phyloP scores from a whole-genome alignment of 1,140 invertebrate genomes.

The Dendroctonus valens region DNA sequence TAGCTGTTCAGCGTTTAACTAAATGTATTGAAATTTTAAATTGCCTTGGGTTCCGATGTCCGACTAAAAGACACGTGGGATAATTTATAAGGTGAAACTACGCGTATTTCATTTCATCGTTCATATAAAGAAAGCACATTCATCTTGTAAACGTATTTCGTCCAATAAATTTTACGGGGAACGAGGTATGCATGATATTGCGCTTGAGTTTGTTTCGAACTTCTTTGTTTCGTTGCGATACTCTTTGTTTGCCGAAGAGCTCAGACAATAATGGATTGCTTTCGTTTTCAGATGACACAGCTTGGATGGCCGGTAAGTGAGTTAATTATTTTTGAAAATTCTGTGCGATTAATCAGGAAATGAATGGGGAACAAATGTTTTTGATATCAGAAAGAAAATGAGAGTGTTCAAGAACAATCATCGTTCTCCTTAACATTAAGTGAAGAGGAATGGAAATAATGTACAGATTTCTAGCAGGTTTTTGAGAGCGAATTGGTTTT shows the following conservation, averaged over 20 bases:
- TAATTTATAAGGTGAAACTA: background rate
- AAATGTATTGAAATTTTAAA: background rate
- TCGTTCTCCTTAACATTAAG: background rate
- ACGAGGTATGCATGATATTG: background rate
- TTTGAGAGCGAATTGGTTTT: background rate
- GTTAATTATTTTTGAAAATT: background rate
- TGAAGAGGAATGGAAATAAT: background rate
- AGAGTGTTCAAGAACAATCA: background rate
- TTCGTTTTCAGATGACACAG: slow-evolving; percentile 17
- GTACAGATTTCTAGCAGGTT: background rate
- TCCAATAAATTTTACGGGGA: background rate
- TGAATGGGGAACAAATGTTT: background rate
- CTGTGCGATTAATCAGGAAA: background rate
- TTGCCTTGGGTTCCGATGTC: background rate
- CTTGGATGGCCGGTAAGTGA: slow-evolving; percentile 18
- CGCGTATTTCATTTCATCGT: background rate
- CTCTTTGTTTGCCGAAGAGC: too few species aligned
- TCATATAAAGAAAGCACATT: background rate
- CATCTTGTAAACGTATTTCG: background rate
- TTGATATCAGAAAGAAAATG: background rate
- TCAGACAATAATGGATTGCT: background rate
- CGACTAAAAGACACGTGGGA: background rate
- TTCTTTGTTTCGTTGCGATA: too few species aligned
- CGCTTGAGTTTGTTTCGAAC: background rate
- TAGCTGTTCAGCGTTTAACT: too few species aligned